Base-by-base conservation (phyloP, 2,888 invertebrate genomes). In the Latrodectus elegans region DNA sequence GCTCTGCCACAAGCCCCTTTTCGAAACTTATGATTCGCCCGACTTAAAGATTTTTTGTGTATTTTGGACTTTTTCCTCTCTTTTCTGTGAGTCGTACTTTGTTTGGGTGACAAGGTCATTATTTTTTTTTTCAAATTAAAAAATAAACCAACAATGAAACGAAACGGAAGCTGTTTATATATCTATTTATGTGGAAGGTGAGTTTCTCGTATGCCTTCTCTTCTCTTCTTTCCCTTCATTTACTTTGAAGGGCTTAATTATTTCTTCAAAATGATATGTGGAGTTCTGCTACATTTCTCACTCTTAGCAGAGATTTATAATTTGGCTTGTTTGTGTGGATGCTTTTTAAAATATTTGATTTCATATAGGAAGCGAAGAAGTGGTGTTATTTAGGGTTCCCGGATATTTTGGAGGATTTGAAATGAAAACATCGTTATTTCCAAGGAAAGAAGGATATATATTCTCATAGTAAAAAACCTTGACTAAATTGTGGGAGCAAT, bases 341-440 rank as follows among this genome's bases (percentile, higher is more conserved):
- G 60, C 8, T 64, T 80, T 65, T 80, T 64, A 72, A 65, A 65
- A 76, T 76, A 76, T 76, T 65, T 51, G 64, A 76, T 76, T 76
- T 51, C 38, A 76, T 80, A 51, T 17, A 22, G 55, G 71, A 79
- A 71, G 79, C 26, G 52, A 53, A 49, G 71, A 51, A 15, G 17
- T 49, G 52, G 15, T 51, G 80, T 80, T 72, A 80, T 80, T 80
- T 79, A 72, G 60, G 60, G 72, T n/a, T 9, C 72, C n/a, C 14
- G 60, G 80, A 71, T 80, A 80, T 80, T 80, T 80, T 52, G 80
- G 60, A 51, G 80, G 80, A 72, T 72, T 80, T 72, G 67, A n/a
- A 15, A 53, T 65, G 70, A 53, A 70, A 78, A 70, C 60, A 70
- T 55, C 60, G 38, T 26, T 78, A 26, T 78, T 60, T 60, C n/a